These are phyloP conservation scores for Donacobius atricapilla DNA, from an alignment of 2,113 vertebrate genomes.

Conservation along the genomic window DNA sequence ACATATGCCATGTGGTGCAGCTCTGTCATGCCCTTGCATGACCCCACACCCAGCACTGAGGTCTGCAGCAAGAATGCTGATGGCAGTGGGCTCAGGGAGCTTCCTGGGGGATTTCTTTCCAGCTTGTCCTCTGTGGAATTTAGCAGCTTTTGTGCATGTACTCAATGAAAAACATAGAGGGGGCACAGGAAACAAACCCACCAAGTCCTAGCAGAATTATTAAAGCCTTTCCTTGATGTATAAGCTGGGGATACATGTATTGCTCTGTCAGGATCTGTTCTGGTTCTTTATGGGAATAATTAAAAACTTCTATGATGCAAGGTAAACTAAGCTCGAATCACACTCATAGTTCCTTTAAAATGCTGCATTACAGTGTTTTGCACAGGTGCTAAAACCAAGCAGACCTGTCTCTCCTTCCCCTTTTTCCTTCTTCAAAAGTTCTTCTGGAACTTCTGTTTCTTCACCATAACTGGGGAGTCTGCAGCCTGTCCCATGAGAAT, in stretches of 20 bases:
- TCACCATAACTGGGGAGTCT: not conserved
- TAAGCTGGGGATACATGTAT: too few species aligned
- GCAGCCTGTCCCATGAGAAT: not conserved
- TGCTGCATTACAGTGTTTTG: not conserved
- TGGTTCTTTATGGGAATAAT: not conserved
- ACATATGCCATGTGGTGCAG: not conserved
- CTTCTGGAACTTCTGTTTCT: not conserved
- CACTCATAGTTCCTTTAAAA: fast-evolving
- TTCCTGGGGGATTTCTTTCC: not conserved
- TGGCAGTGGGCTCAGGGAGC: fast-evolving
- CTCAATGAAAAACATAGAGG: not conserved
- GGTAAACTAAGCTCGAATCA: not conserved
- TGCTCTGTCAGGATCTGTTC: not conserved
- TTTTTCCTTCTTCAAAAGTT: not conserved
- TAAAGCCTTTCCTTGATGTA: not conserved
- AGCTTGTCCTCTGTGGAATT: fast-evolving
- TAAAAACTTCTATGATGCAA: not conserved
- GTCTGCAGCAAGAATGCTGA: not conserved
- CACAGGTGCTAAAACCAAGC: not conserved
- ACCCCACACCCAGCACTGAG: fast-evolving
- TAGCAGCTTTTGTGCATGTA: fast-evolving
- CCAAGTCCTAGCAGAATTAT: not conserved
- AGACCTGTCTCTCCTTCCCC: not conserved
- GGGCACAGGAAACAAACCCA: not conserved
- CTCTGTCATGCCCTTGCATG: fast-evolving